These are phyloP conservation scores for Ophthalmolycus amberensis DNA, from an alignment of 2,113 vertebrate species.

Conservation along the genomic window DNA sequence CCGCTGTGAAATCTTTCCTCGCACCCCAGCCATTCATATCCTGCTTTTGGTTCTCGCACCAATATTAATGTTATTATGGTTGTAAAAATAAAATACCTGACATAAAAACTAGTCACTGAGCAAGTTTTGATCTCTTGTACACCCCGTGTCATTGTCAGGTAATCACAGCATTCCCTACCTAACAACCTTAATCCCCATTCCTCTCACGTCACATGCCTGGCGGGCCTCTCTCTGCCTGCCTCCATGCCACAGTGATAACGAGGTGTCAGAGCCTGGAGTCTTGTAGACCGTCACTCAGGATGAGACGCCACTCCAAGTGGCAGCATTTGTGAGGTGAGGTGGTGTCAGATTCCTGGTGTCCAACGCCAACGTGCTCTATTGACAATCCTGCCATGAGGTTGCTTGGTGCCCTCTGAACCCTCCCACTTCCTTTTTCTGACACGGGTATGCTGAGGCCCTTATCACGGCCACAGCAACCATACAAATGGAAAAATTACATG, in stretches of 20 bases:
- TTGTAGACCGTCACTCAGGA: constrained; percentile 86
- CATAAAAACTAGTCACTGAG: constrained; percentile 19
- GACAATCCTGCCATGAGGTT: constrained; percentile 60
- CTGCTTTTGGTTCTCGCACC: constrained; percentile 48
- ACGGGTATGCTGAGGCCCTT: constrained; percentile 63
- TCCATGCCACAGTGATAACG: constrained; percentile 86
- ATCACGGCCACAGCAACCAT: constrained; percentile 63
- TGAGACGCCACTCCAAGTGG: constrained; percentile 81
- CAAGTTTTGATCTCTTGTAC: constrained; percentile 22
- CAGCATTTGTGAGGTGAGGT: constrained; percentile 73
- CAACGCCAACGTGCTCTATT: constrained; percentile 65
- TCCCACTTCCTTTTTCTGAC: constrained; percentile 73
- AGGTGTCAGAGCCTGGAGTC: constrained; percentile 90
- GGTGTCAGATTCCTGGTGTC: constrained; percentile 84
- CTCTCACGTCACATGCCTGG: constrained; percentile 82
- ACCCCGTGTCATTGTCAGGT: constrained; percentile 55
- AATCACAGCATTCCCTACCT: constrained; percentile 49
- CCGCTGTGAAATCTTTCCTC: constrained; percentile 50
- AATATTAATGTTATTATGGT: constrained; percentile 38
- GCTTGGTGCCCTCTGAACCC: constrained; percentile 61
- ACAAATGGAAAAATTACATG: constrained; percentile 77
- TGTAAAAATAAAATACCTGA: constrained; percentile 59
- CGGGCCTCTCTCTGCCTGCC: constrained; percentile 75
- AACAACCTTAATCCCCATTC: constrained; percentile 68
- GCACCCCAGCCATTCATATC: constrained; percentile 22